Evolutionary conservation across 2,797 vertebrate species (phyloP).

Genomic region (Antrozous pallidus): DNA sequence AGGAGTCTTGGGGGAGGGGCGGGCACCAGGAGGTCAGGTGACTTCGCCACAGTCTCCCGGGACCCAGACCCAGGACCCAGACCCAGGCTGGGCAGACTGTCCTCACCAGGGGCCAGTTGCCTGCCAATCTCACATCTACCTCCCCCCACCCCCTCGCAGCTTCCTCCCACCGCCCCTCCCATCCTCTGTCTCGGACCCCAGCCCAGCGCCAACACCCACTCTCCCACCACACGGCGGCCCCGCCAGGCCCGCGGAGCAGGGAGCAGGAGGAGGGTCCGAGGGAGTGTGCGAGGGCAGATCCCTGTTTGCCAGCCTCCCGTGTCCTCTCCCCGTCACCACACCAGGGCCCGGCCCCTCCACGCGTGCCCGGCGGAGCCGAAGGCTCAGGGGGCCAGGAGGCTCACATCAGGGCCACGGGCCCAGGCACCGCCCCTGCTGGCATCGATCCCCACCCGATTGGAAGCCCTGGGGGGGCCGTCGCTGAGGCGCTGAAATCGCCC

Average conservation of each 20-base stretch:
- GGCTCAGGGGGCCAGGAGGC: not conserved
- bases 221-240: not conserved
- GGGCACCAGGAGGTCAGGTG: fast-evolving
- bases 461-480: not conserved
- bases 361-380: fast-evolving
- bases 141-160: not conserved
- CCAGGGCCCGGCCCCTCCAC: fast-evolving
- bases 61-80: not conserved
- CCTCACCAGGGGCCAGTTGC: not conserved
- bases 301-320: too few relatives aligned
- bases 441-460: not conserved
- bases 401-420: fast-evolving
- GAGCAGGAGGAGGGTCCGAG: not conserved
- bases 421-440: not conserved
- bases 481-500: not conserved
- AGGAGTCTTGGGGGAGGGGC: not conserved
- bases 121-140: not conserved
- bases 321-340: not conserved
- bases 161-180: not conserved
- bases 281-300: not conserved
- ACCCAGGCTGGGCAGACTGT: not conserved
- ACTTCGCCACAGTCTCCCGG: not conserved
- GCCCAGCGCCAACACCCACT: not conserved
- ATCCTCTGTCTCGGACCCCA: not conserved
- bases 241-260: not conserved